Evolutionary conservation across 2,888 invertebrate species (phyloP).

Genomic region (Drosophila yooni): DNA sequence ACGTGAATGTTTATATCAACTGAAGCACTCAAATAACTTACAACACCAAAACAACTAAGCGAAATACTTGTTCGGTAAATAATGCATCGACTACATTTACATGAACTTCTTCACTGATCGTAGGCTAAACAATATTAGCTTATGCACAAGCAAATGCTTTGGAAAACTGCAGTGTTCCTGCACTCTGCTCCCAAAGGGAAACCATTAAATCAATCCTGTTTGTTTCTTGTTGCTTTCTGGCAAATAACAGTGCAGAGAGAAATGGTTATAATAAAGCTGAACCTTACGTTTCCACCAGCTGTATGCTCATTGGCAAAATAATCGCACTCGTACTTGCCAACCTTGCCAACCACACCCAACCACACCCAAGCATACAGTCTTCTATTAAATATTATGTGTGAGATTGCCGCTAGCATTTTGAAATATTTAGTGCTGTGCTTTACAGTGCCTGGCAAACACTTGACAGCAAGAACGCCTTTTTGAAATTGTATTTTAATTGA

Average conservation of each 20-base stretch:
- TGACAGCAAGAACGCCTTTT: conserved; percentile 31
- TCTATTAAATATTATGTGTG: neutral
- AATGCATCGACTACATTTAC: conserved; percentile 9
- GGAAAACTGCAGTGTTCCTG: neutral
- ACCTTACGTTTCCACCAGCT: neutral
- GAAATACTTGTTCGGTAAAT: conserved; percentile 2
- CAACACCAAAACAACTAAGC: conserved; percentile 25
- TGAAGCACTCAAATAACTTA: conserved; percentile 18
- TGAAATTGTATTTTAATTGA: conserved; percentile 67
- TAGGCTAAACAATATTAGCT: neutral
- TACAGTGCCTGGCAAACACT: conserved; percentile 37
- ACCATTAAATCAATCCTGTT: neutral
- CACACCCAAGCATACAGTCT: neutral
- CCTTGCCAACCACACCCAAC: neutral
- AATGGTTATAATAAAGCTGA: neutral
- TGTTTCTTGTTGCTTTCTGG: neutral
- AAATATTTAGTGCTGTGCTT: conserved; percentile 9
- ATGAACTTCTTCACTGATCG: neutral
- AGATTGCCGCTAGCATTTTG: neutral
- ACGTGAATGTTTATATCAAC: conserved; percentile 44
- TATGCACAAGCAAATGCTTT: neutral
- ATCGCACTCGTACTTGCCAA: neutral
- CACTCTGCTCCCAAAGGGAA: neutral
- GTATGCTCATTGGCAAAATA: neutral
- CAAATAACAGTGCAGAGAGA: neutral